Base-by-base conservation (phyloP, 2,888 invertebrate genomes). In the Endomychus coccineus region DNA sequence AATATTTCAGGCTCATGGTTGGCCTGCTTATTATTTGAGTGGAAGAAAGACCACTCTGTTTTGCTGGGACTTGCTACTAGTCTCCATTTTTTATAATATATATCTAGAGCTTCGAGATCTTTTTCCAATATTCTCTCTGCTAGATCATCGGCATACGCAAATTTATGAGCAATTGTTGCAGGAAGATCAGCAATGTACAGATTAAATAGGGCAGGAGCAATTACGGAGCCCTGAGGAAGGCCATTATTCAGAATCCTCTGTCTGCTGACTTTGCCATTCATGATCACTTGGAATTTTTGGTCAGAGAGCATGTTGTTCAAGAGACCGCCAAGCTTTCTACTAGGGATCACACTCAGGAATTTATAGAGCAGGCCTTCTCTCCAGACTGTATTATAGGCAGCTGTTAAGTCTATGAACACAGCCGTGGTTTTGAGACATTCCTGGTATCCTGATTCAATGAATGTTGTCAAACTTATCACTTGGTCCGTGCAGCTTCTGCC, bases 351-450 rank as follows among this genome's bases (percentile, higher is more conserved):
- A n/a, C 17, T 19, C 6, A 31, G 15, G 4, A 42, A 15, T 23
- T 43, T 45, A 24, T 34, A 37, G 4, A 42, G n/a, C 19, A 46
- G 16, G 13, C 36, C 42, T 12, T 44, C 24, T 21, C 17, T 34
- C 42, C 36, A 46, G 2, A 46, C 39, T 13, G 44, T 47, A 21
- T 44, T 44, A 21, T 44, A 43, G 6, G 43, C 40, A 13, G 44
- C 43, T 6, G 42, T 34, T 13, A 45, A 34, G 37, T 44, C 42
- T 2, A 42, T 31, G 29, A 49, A 44, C 14, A 30, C 42, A 16
- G 17, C 45, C 12, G 39, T 25, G 3, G 39, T 46, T 40, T 49
- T 49, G 5, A 40, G 31, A 22, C 35, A 21, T 33, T 27, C 27
- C 30, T 48, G 40, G 28, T 34, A 48, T 3, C 44, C 42, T 1